phyloP scores from a whole-genome alignment of 2,797 vertebrate species.

The Eidolon dupreanum region DNA sequence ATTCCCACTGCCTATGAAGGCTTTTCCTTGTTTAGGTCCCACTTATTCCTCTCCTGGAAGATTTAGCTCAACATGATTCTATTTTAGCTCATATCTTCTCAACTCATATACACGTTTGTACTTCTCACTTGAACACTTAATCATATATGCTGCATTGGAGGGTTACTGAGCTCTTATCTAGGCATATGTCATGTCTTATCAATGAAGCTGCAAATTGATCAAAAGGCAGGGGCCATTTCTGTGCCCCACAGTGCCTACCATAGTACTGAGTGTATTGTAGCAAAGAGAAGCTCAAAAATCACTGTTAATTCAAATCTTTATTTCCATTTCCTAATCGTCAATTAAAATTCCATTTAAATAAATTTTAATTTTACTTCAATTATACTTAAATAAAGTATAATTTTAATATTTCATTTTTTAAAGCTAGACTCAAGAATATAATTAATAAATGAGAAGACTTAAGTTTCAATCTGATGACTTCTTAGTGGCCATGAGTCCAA shows the following conservation, averaged over 20 bases:
- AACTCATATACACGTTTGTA: not conserved
- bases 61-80: not conserved
- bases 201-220: not conserved
- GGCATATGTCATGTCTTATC: not conserved
- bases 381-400: not conserved
- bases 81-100: not conserved
- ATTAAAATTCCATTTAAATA: constrained; percentile 23
- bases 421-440: not conserved
- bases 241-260: not conserved
- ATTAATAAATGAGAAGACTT: not conserved
- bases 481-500: not conserved
- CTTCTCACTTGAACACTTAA: not conserved
- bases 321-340: not conserved
- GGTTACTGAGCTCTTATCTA: not conserved
- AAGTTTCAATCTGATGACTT: not conserved
- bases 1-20: not conserved
- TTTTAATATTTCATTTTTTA: not conserved
- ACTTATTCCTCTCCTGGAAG: not conserved
- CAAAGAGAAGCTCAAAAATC: not conserved
- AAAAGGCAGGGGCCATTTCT: not conserved
- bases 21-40: not conserved
- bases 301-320: not conserved
- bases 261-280: not conserved
- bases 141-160: not conserved
- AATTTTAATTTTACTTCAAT: not conserved